A percentile compares a stretch with the other conserved stretches of the same genome.
Conservation (phyloP, 2,113 vertebrate genomes). For the Cepphus grylle region DNA sequence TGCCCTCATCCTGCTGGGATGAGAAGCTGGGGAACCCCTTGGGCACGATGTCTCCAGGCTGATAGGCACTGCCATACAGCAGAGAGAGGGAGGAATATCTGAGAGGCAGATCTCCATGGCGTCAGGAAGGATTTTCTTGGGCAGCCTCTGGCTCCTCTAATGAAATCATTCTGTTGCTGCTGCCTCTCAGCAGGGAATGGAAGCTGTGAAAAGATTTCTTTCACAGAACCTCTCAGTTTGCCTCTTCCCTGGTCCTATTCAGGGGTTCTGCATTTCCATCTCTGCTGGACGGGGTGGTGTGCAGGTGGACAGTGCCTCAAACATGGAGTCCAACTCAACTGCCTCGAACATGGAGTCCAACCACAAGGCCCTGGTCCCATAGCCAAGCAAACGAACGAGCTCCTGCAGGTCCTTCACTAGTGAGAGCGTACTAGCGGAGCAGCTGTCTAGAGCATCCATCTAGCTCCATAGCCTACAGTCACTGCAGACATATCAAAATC, state of each 20-base stretch:
- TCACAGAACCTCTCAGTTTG: not conserved
- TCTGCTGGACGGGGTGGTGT: conserved; percentile 55
- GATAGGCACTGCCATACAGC: not conserved
- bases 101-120: not conserved
- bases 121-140: not conserved
- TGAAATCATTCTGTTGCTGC: not conserved
- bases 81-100: not conserved
- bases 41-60: not conserved
- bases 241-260: not conserved
- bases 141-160: not conserved
- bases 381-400: not conserved
- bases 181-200: not conserved
- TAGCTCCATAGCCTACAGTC: conserved; percentile 5
- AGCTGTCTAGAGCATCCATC: conserved; percentile 12
- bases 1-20: not conserved
- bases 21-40: not conserved
- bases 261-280: not conserved
- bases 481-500: not conserved
- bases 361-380: conserved; percentile 53
- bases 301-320: conserved; percentile 71
- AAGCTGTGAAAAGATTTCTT: not conserved
- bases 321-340: conserved; percentile 66
- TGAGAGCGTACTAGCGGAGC: not conserved
- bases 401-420: conserved; percentile 32
- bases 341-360: conserved; percentile 65